Percentiles rank a stretch among this genome's conserved stretches.
Evolutionary conservation across 2,113 vertebrate species (phyloP).

Genomic region (Otocyon megalotis): DNA sequence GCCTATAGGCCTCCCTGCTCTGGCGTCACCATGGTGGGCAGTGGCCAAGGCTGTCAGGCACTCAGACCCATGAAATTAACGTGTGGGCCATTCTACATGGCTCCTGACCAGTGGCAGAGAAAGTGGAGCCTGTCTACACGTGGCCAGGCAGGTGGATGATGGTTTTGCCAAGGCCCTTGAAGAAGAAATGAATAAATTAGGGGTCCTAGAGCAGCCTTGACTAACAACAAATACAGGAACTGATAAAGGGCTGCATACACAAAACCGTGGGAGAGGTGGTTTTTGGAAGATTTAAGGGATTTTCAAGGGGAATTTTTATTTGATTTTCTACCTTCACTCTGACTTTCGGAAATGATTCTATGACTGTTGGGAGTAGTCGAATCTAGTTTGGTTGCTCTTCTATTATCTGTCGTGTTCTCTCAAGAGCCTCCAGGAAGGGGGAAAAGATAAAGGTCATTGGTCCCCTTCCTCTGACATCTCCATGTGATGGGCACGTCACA

Average conservation of each 20-base stretch:
- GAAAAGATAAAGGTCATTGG: not conserved
- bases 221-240: not conserved
- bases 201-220: not conserved
- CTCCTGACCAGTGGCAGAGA: not conserved
- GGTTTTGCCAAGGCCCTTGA: not conserved
- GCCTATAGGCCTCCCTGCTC: not conserved
- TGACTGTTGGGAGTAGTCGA: not conserved
- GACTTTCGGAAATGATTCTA: not conserved
- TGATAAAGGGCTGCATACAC: not conserved
- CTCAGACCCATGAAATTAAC: not conserved
- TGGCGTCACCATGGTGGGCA: not conserved
- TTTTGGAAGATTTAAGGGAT: not conserved
- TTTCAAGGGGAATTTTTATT: conserved; percentile 15
- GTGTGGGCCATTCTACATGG: not conserved
- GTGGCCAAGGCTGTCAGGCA: fast-evolving
- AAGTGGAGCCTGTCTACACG: not conserved
- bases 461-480: not conserved
- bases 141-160: not conserved
- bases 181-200: conserved; percentile 4
- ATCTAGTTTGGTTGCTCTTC: not conserved
- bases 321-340: conserved; percentile 25
- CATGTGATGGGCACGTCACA: not conserved
- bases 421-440: not conserved
- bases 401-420: not conserved
- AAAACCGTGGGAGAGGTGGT: not conserved